A percentile compares a stretch with the other conserved stretches of the same genome.
phyloP scores from a whole-genome alignment of 2,113 vertebrate species.

The Platichthys stellatus region DNA sequence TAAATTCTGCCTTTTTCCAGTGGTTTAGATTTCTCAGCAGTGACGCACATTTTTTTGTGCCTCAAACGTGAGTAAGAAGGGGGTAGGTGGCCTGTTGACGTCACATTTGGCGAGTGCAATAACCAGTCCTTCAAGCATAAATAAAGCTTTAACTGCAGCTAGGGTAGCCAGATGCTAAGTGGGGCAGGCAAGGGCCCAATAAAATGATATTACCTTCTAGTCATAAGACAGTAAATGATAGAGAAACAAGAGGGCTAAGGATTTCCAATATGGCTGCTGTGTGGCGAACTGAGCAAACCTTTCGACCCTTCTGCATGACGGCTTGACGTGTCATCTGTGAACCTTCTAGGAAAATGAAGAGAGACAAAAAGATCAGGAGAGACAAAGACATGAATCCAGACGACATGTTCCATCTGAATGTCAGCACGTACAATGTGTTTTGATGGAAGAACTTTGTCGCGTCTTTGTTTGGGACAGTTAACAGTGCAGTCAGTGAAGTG shows the following conservation, averaged over 20 bases:
- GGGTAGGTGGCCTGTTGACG: too few species aligned
- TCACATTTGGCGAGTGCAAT: too few species aligned
- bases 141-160: too few species aligned
- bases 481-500: slow-evolving; percentile 2
- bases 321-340: slow-evolving; percentile 12
- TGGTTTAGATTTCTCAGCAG: too few species aligned
- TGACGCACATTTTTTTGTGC: too few species aligned
- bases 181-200: too few species aligned
- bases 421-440: slow-evolving; percentile 25
- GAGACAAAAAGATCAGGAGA: slow-evolving; percentile 1
- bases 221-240: background rate
- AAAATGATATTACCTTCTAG: too few species aligned
- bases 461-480: slow-evolving; percentile 7
- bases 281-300: background rate
- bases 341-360: slow-evolving; percentile 3
- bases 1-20: too few species aligned
- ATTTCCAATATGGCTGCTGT: background rate
- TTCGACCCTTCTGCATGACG: background rate
- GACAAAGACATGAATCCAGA: background rate
- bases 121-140: too few species aligned
- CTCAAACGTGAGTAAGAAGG: too few species aligned
- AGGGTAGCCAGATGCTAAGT: too few species aligned
- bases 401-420: slow-evolving; percentile 24
- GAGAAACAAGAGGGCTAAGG: background rate
- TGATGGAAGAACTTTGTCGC: slow-evolving; percentile 47